A percentile compares a stretch with the other conserved stretches of the same genome.
phyloP scores from a whole-genome alignment of 2,797 vertebrate genomes.

The Mormyrops boulengeri region DNA sequence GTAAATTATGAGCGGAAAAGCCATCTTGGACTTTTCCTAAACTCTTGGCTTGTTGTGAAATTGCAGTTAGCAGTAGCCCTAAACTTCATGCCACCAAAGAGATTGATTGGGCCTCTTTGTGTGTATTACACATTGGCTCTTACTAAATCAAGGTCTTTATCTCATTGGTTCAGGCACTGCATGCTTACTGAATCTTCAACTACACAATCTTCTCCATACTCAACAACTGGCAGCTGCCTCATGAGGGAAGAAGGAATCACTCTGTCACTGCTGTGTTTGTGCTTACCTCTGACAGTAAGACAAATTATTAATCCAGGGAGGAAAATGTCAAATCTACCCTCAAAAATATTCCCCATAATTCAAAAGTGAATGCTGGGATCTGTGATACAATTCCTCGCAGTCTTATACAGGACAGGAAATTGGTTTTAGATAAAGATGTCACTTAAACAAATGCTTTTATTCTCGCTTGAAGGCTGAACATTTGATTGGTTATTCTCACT shows the following conservation, averaged over 20 bases:
- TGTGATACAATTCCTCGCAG: neutral
- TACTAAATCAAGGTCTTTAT: slow-evolving; percentile 51
- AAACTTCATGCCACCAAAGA: slow-evolving; percentile 58
- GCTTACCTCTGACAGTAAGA: slow-evolving; percentile 15
- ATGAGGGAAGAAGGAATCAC: slow-evolving; percentile 26
- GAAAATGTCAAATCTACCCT: neutral
- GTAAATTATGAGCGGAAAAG: slow-evolving; percentile 47
- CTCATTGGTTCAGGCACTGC: slow-evolving; percentile 58
- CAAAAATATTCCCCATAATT: slow-evolving; percentile 2
- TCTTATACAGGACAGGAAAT: neutral
- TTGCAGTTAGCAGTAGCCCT: slow-evolving; percentile 52
- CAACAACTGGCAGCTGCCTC: slow-evolving; percentile 41
- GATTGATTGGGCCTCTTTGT: slow-evolving; percentile 56
- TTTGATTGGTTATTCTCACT: neutral
- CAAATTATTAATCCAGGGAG: slow-evolving; percentile 19
- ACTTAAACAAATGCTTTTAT: neutral
- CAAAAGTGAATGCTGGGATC: neutral
- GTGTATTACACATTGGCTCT: slow-evolving; percentile 56
- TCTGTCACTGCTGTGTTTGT: slow-evolving; percentile 22
- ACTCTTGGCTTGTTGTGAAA: slow-evolving; percentile 47
- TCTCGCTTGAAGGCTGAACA: neutral
- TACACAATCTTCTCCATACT: slow-evolving; percentile 43
- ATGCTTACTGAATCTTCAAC: slow-evolving; percentile 36
- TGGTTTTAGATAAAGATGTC: neutral
- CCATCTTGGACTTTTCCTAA: slow-evolving; percentile 43